Conservation (phyloP, 2,888 invertebrate species). For the Pheosia gnoma region DNA sequence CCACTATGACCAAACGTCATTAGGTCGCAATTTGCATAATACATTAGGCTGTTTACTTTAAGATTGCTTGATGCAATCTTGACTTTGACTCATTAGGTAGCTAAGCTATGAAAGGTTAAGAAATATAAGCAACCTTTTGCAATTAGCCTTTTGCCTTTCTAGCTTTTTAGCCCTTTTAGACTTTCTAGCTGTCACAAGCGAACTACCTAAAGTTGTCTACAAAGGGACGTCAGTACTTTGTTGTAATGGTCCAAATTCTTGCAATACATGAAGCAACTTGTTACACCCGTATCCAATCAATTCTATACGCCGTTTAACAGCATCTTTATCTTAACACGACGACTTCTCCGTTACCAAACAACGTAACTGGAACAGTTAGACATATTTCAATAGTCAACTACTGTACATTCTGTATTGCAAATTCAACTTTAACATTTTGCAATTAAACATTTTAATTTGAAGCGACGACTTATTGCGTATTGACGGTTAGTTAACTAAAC, state of each 20-base stretch:
- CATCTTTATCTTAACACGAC: slow-evolving; percentile 37
- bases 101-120: not conserved
- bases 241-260: slow-evolving; percentile 27
- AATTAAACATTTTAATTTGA: not conserved
- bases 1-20: slow-evolving; percentile 16
- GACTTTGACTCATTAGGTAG: slow-evolving; percentile 26
- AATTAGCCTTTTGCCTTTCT: too few species aligned
- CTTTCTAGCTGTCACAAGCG: not conserved
- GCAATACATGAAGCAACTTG: slow-evolving; percentile 23
- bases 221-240: slow-evolving; percentile 13
- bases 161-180: too few species aligned
- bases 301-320: slow-evolving; percentile 27
- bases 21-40: slow-evolving; percentile 28
- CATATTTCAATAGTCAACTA: not conserved
- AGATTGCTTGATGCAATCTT: slow-evolving; percentile 14
- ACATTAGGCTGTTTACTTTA: slow-evolving; percentile 27
- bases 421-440: slow-evolving; percentile 2
- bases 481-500: not conserved
- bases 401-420: not conserved
- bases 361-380: slow-evolving; percentile 29
- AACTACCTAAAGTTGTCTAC: slow-evolving; percentile 12
- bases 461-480: not conserved
- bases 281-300: slow-evolving; percentile 32
- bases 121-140: not conserved
- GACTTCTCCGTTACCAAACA: slow-evolving; percentile 24